Conservation (phyloP, 2,797 vertebrate species). For the Cyclopterus lumpus region DNA sequence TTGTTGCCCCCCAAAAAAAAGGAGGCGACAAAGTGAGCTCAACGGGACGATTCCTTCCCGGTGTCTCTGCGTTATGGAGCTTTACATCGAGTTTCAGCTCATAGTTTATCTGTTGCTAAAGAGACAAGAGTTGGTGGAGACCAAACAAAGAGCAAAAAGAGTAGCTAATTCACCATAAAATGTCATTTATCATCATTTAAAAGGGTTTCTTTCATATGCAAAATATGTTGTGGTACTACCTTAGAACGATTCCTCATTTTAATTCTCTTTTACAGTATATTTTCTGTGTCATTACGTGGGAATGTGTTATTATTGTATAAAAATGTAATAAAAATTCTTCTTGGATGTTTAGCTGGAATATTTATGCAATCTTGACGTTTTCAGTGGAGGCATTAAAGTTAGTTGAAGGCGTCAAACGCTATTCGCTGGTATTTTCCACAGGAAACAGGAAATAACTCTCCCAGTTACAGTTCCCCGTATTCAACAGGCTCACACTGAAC, state of each 20-base stretch:
- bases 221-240: not conserved
- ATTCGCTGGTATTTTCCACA: not conserved
- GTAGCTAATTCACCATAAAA: too few species aligned
- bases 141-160: not conserved
- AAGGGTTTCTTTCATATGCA: not conserved
- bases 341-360: too few species aligned
- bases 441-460: not conserved
- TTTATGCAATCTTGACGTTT: too few species aligned
- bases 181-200: not conserved
- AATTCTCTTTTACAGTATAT: not conserved
- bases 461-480: not conserved
- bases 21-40: not conserved
- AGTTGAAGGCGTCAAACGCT: not conserved
- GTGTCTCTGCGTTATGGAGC: not conserved
- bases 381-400: too few species aligned
- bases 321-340: too few species aligned
- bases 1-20: conserved; percentile 4
- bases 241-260: not conserved
- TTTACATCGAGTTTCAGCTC: not conserved
- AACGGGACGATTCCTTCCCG: not conserved
- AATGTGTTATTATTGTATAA: not conserved
- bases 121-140: too few species aligned
- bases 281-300: not conserved
- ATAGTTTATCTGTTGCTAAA: not conserved
- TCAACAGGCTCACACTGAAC: not conserved